Evolutionary conservation across 1,140 invertebrate species (phyloP).

Genomic region (Leptinotarsa undecemlineata): DNA sequence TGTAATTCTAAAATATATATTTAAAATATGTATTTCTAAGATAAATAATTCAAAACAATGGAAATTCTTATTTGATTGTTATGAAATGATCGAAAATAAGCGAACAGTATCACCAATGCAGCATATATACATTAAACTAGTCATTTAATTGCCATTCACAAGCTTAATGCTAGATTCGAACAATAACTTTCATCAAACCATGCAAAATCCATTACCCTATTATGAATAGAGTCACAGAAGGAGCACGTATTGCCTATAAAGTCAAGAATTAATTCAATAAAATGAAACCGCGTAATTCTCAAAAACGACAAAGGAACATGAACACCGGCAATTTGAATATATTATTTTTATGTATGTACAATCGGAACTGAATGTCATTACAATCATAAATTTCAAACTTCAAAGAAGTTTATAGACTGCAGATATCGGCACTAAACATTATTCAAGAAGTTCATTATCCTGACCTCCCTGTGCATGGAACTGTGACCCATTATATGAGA

Average conservation of each 20-base stretch:
- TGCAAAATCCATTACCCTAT: background rate
- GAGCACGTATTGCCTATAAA: background rate
- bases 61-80: no score
- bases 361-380: background rate
- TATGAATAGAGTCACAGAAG: background rate
- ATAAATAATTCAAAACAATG: no score
- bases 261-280: background rate
- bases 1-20: no score
- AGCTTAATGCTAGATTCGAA: background rate
- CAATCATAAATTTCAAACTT: background rate
- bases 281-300: background rate
- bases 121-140: no score
- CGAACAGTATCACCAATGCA: no score
- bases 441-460: no score
- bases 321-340: background rate
- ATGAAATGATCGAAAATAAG: no score
- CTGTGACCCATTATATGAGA: no score
- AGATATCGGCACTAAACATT: no score
- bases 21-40: no score
- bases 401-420: background rate
- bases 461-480: no score
- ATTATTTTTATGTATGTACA: background rate
- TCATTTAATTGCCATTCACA: background rate
- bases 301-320: background rate
- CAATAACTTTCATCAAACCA: slow-evolving; percentile 2